Percentiles rank a stretch among this genome's conserved stretches.
phyloP scores from a whole-genome alignment of 2,888 invertebrate genomes.

The Spisula subtruncata region DNA sequence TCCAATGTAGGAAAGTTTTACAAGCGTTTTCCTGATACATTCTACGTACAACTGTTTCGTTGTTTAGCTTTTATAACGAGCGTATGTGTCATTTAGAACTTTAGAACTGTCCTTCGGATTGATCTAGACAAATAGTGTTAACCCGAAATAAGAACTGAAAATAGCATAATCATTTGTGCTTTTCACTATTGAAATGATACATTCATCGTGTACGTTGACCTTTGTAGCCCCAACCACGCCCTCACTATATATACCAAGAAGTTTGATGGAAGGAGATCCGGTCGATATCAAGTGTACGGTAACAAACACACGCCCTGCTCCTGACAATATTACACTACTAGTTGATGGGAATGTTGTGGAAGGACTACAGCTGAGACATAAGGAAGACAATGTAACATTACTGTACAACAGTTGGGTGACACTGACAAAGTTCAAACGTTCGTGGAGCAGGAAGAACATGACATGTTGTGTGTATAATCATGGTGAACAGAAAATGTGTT shows the following conservation, averaged over 20 bases:
- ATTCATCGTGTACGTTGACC: too few species aligned
- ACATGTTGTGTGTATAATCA: neutral
- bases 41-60: too few species aligned
- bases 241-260: neutral
- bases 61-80: too few species aligned
- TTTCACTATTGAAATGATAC: too few species aligned
- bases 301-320: neutral
- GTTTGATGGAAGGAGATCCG: neutral
- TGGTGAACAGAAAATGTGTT: neutral
- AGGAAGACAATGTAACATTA: neutral
- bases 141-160: too few species aligned
- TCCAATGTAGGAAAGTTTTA: too few species aligned
- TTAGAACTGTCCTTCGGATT: too few species aligned
- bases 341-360: neutral
- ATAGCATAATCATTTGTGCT: too few species aligned
- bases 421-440: neutral
- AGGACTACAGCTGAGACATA: neutral
- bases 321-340: neutral
- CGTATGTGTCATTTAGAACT: too few species aligned
- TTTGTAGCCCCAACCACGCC: neutral
- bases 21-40: too few species aligned
- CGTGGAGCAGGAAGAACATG: neutral
- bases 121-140: too few species aligned
- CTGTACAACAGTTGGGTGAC: constrained; percentile 14
- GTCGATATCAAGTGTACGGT: neutral